Percentiles rank a stretch among this genome's conserved stretches.
Evolutionary conservation across 2,797 vertebrate genomes (phyloP).

Genomic region (Hippoglossus hippoglossus): DNA sequence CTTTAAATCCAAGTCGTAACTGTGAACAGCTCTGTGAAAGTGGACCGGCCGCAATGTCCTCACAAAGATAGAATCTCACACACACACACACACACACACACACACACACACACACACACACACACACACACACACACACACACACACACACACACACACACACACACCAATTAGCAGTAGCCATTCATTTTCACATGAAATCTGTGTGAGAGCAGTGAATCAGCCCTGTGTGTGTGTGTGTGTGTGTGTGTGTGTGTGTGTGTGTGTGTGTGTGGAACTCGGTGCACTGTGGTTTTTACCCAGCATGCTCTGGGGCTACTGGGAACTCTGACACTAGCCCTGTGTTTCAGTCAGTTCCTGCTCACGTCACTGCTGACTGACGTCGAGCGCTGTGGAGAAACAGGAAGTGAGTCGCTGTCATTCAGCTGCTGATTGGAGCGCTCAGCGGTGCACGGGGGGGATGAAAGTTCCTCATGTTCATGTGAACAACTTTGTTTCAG

Average conservation of each 20-base stretch:
- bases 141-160: not conserved
- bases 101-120: not conserved
- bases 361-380: too few relatives aligned
- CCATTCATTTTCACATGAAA: slow-evolving; percentile 36
- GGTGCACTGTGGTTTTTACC: slow-evolving; percentile 37
- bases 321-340: slow-evolving; percentile 13
- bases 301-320: slow-evolving; percentile 43
- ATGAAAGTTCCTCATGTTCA: not conserved
- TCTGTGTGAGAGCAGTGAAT: slow-evolving; percentile 25
- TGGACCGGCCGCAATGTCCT: too few relatives aligned
- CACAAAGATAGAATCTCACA: too few relatives aligned
- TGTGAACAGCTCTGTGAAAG: too few relatives aligned
- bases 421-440: too few relatives aligned
- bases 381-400: too few relatives aligned
- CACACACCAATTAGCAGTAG: slow-evolving; percentile 28
- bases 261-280: too few relatives aligned
- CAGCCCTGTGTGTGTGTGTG: slow-evolving; percentile 16
- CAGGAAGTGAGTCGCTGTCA: not conserved
- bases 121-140: not conserved
- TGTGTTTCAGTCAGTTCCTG: not conserved
- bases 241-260: not conserved
- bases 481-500: too few relatives aligned
- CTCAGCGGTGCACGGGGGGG: too few relatives aligned
- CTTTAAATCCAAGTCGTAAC: too few relatives aligned
- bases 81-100: not conserved